Evolutionary conservation across 2,888 invertebrate genomes (phyloP).

Genomic region (Mayetiola destructor): DNA sequence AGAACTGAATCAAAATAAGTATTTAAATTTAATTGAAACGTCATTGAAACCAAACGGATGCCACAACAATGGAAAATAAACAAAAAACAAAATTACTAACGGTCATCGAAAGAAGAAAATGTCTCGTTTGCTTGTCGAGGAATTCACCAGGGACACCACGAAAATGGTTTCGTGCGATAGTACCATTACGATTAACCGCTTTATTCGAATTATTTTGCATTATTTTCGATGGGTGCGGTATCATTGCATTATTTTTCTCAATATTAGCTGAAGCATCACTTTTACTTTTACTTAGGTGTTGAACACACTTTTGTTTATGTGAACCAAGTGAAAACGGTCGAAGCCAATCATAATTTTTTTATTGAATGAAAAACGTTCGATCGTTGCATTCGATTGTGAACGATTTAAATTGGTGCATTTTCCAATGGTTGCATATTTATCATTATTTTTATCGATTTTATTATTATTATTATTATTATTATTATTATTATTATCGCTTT

Average conservation of each 20-base stretch:
- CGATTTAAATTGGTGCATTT: neutral
- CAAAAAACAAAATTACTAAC: slow-evolving; percentile 41
- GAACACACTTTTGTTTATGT: neutral
- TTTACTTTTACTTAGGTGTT: neutral
- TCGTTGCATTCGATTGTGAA: neutral
- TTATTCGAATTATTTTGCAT: neutral
- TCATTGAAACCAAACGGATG: neutral
- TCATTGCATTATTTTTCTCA: neutral
- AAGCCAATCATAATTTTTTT: slow-evolving; percentile 16
- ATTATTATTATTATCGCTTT: slow-evolving; percentile 17
- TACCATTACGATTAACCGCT: slow-evolving; percentile 36
- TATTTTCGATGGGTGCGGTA: too few relatives aligned
- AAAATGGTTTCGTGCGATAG: slow-evolving; percentile 49
- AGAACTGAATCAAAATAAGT: too few relatives aligned
- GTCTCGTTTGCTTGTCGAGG: slow-evolving; percentile 55
- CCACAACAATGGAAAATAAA: neutral
- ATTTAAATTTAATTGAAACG: too few relatives aligned
- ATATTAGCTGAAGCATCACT: neutral
- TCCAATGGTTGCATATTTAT: slow-evolving; percentile 14
- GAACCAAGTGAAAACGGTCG: neutral
- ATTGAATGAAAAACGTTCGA: slow-evolving; percentile 18
- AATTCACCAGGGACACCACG: slow-evolving; percentile 65
- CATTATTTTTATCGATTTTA: slow-evolving; percentile 19
- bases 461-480: slow-evolving; percentile 28
- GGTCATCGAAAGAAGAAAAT: slow-evolving; percentile 64